phyloP scores from a whole-genome alignment of 2,113 vertebrate species.

The Boleophthalmus pectinirostris region DNA sequence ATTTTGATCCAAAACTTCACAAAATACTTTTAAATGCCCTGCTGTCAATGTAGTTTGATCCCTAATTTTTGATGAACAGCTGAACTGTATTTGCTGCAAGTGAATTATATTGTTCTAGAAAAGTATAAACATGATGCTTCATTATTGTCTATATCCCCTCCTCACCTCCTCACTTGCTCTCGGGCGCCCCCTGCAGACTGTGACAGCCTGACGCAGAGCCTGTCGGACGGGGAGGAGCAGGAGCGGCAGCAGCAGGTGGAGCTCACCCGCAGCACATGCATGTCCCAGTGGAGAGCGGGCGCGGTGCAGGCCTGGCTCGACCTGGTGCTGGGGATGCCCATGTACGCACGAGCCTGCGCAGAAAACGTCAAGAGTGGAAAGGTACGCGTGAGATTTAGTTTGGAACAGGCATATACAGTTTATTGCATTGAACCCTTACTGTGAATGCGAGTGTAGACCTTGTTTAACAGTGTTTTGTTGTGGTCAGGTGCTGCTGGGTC shows the following conservation, averaged over 20 bases:
- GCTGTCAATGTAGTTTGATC: not conserved
- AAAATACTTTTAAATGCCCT: not conserved
- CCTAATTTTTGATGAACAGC: not conserved
- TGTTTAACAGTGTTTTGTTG: not conserved
- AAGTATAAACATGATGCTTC: conserved; percentile 25
- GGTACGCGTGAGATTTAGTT: conserved; percentile 62
- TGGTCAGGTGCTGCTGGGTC: conserved; percentile 82
- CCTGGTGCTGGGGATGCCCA: conserved; percentile 90
- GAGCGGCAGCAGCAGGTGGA: conserved; percentile 85
- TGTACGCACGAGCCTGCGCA: conserved; percentile 81
- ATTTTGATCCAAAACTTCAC: not conserved
- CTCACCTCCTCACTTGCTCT: conserved; percentile 26
- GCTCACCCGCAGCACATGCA: conserved; percentile 81
- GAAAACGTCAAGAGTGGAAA: conserved; percentile 89
- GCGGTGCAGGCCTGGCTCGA: conserved; percentile 88
- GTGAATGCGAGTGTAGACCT: too few species aligned
- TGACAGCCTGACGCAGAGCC: conserved; percentile 81
- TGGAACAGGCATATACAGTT: too few species aligned
- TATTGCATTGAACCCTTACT: too few species aligned
- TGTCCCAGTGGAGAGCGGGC: conserved; percentile 86
- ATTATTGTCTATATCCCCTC: conserved; percentile 56
- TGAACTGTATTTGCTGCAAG: not conserved
- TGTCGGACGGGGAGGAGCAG: conserved; percentile 85
- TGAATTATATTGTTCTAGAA: not conserved
- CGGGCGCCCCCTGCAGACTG: conserved; percentile 72